Percentiles rank a stretch among this genome's conserved stretches.
Evolutionary conservation across 2,113 vertebrate genomes (phyloP).

Genomic region (Odobenus rosmarus): DNA sequence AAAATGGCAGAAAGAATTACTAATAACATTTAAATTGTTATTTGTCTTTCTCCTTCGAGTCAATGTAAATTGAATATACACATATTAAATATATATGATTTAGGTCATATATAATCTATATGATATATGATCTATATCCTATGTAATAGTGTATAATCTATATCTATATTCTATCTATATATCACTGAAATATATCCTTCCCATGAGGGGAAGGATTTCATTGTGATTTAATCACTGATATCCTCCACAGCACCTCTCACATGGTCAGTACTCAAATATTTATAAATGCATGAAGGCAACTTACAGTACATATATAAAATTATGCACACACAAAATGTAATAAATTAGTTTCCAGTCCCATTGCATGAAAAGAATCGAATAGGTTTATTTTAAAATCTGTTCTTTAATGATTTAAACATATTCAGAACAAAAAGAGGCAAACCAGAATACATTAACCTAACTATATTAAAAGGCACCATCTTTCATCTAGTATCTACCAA

Average conservation of each 20-base stretch:
- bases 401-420: conserved; percentile 45
- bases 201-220: neutral
- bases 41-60: conserved; percentile 40
- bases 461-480: neutral
- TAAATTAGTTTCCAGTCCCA: neutral
- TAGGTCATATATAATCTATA: neutral
- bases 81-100: neutral
- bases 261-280: conserved; percentile 29
- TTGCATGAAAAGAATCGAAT: neutral
- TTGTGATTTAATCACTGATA: neutral
- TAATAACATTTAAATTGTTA: neutral
- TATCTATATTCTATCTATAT: neutral
- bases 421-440: conserved; percentile 43
- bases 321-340: neutral
- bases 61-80: neutral
- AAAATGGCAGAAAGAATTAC: neutral
- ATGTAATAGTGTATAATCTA: neutral
- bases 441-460: conserved; percentile 42
- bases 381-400: conserved; percentile 26
- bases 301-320: neutral
- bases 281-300: neutral
- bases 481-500: conserved; percentile 12
- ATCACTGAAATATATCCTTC: neutral
- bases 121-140: neutral
- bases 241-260: neutral